Evolutionary conservation across 2,797 vertebrate genomes (phyloP).

Genomic region (Cryptoprocta ferox): DNA sequence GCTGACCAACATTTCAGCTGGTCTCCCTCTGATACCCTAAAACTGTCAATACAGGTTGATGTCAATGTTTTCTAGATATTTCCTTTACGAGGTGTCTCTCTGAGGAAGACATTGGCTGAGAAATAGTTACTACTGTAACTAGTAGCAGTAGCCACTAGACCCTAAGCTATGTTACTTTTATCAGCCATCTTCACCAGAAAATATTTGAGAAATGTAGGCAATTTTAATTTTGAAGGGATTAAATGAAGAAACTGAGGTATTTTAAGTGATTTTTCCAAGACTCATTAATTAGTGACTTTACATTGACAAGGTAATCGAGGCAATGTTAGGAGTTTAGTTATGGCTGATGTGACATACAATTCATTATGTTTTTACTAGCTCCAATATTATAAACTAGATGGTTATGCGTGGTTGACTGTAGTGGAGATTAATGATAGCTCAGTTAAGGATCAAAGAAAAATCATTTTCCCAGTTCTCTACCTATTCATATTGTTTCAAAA

Average conservation of each 20-base stretch:
- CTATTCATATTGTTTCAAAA: constrained; percentile 3
- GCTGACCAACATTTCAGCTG: not conserved
- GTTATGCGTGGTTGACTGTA: constrained; percentile 20
- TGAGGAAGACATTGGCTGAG: not conserved
- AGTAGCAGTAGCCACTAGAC: not conserved
- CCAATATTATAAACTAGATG: not conserved
- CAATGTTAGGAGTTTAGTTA: not conserved
- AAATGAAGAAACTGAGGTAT: not conserved
- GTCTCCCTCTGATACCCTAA: not conserved
- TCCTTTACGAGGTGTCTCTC: not conserved
- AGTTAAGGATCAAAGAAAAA: constrained; percentile 78
- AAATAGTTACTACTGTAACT: not conserved
- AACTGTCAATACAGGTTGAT: not conserved
- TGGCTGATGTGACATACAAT: not conserved
- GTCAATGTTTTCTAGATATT: not conserved
- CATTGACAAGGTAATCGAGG: not conserved
- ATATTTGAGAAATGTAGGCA: not conserved
- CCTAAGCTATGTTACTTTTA: not conserved
- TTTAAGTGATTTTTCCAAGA: not conserved
- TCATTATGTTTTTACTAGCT: constrained; percentile 2
- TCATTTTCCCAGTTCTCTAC: constrained; percentile 40
- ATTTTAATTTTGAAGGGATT: constrained; percentile 51
- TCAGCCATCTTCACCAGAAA: not conserved
- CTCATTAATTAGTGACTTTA: not conserved
- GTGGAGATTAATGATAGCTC: constrained; percentile 64